These are phyloP conservation scores for Chrosomus eos DNA, from an alignment of 2,797 vertebrate genomes.

Conservation along the genomic window DNA sequence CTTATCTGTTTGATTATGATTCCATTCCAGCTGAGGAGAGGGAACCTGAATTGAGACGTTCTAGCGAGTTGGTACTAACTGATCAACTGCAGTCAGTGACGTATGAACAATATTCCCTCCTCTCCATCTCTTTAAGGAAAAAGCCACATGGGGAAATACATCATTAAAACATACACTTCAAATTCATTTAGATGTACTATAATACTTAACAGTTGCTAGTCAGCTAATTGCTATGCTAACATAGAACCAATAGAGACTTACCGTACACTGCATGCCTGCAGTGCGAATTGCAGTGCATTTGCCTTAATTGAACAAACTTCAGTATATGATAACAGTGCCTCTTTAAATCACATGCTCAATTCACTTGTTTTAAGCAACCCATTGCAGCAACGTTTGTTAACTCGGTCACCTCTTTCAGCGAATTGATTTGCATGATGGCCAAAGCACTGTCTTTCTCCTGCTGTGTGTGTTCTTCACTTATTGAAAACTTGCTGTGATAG, in stretches of 20 bases:
- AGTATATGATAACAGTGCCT: constrained; percentile 53
- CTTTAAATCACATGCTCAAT: constrained; percentile 35
- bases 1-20: constrained; percentile 76
- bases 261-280: constrained; percentile 21
- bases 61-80: constrained; percentile 75
- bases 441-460: constrained; percentile 46
- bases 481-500: constrained; percentile 25
- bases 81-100: constrained; percentile 73
- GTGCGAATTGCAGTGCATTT: constrained; percentile 34
- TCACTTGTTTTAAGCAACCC: not conserved
- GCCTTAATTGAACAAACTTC: constrained; percentile 56
- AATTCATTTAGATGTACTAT: not conserved
- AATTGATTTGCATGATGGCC: constrained; percentile 40
- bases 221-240: not conserved
- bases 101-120: constrained; percentile 60
- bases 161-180: not conserved
- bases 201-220: not conserved
- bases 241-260: not conserved
- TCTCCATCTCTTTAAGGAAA: not conserved
- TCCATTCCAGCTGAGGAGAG: constrained; percentile 74
- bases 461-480: constrained; percentile 18
- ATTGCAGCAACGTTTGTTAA: not conserved
- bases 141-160: not conserved
- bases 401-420: not conserved
- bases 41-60: constrained; percentile 73